phyloP scores from a whole-genome alignment of 2,113 vertebrate genomes.

The Cariama cristata region DNA sequence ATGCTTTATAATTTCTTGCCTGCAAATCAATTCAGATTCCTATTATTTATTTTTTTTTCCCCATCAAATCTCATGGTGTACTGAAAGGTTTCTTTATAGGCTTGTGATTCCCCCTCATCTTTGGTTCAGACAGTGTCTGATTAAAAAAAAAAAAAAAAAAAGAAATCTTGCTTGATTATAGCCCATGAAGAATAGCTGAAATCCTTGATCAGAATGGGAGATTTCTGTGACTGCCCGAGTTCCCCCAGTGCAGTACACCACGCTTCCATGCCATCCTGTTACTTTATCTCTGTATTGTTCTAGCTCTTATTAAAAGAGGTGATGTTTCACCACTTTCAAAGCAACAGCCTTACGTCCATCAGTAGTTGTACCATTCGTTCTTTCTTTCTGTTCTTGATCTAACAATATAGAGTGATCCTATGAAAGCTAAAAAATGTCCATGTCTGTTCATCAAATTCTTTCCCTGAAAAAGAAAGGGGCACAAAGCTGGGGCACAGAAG shows the following conservation, averaged over 20 bases:
- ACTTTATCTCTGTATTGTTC: background rate
- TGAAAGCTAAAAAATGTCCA: background rate
- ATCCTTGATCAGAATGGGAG: background rate
- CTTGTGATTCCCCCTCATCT: background rate
- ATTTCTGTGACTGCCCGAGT: background rate
- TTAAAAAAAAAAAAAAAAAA: background rate
- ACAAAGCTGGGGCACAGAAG: fast-evolving
- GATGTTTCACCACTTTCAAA: background rate
- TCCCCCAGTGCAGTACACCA: background rate
- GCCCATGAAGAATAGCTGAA: background rate
- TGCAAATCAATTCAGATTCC: background rate
- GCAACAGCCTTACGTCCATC: background rate
- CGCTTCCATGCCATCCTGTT: background rate
- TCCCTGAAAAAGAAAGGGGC: background rate
- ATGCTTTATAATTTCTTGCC: background rate
- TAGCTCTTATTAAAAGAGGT: background rate
- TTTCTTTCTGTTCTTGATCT: background rate
- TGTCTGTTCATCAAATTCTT: background rate
- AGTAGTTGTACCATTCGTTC: background rate
- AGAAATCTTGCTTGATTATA: background rate
- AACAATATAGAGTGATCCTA: background rate
- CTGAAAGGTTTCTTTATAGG: background rate
- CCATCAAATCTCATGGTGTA: background rate
- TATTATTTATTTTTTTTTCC: background rate
- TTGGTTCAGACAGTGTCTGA: background rate